These are phyloP conservation scores for Cetonia aurata DNA, from an alignment of 2,888 invertebrate genomes.

Conservation along the genomic window DNA sequence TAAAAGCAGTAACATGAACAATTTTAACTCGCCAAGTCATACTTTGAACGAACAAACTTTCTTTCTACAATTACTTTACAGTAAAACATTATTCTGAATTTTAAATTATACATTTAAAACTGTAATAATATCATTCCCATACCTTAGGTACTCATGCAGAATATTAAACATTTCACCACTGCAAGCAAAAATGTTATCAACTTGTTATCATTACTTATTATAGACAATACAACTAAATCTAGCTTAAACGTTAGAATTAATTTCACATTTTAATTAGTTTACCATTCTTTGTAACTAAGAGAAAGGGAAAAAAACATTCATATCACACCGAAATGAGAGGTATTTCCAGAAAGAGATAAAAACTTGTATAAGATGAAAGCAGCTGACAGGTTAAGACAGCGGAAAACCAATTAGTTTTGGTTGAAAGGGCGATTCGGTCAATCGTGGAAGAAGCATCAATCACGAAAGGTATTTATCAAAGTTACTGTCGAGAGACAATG, in stretches of 20 bases:
- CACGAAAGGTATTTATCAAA: slow-evolving; percentile 6
- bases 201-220: too few species aligned
- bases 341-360: too few species aligned
- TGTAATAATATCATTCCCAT: slow-evolving; percentile 23
- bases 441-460: slow-evolving; percentile 4
- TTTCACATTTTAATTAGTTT: too few species aligned
- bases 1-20: slow-evolving; percentile 11
- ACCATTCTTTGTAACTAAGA: too few species aligned
- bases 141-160: slow-evolving; percentile 11
- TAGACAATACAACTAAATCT: too few species aligned
- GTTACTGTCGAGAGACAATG: neutral
- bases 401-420: slow-evolving; percentile 19
- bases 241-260: too few species aligned
- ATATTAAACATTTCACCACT: neutral
- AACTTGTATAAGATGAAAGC: neutral
- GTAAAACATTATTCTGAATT: slow-evolving; percentile 23
- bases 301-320: too few species aligned
- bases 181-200: too few species aligned
- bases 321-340: too few species aligned
- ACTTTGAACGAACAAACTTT: slow-evolving; percentile 27
- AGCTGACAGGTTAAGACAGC: slow-evolving; percentile 3
- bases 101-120: slow-evolving; percentile 31
- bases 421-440: neutral
- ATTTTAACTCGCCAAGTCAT: slow-evolving; percentile 26
- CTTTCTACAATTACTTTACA: slow-evolving; percentile 27